phyloP scores from a whole-genome alignment of 2,113 vertebrate species.

The Garra rufa region DNA sequence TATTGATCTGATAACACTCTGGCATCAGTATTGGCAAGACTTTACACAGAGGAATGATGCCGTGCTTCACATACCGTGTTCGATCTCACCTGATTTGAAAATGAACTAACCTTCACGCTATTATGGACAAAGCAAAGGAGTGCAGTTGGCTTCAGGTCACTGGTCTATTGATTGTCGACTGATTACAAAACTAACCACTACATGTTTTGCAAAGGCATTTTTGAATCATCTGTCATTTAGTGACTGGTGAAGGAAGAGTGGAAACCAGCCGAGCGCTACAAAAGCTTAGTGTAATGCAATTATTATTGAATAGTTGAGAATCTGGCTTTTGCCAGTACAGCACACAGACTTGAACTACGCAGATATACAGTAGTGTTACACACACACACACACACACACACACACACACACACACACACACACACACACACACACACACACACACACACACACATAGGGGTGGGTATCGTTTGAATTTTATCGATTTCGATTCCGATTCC shows the following conservation, averaged over 20 bases:
- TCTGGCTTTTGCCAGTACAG: background rate
- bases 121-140: constrained; percentile 27
- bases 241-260: background rate
- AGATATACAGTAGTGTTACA: background rate
- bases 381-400: background rate
- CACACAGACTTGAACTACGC: constrained; percentile 34
- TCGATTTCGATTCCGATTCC: no score
- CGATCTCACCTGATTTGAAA: background rate
- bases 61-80: constrained; percentile 14
- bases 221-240: constrained; percentile 14
- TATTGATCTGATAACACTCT: constrained; percentile 31
- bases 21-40: constrained; percentile 39
- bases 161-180: background rate
- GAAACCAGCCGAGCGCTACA: background rate
- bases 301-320: background rate
- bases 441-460: no score
- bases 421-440: no score
- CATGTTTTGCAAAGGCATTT: constrained; percentile 1
- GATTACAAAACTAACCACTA: background rate
- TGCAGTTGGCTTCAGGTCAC: constrained; percentile 2
- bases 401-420: no score
- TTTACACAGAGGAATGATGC: constrained; percentile 19
- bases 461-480: no score
- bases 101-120: background rate
- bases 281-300: constrained; percentile 1